Base-by-base conservation (phyloP, 1,140 invertebrate species). In the Brachionus paranguensis region DNA sequence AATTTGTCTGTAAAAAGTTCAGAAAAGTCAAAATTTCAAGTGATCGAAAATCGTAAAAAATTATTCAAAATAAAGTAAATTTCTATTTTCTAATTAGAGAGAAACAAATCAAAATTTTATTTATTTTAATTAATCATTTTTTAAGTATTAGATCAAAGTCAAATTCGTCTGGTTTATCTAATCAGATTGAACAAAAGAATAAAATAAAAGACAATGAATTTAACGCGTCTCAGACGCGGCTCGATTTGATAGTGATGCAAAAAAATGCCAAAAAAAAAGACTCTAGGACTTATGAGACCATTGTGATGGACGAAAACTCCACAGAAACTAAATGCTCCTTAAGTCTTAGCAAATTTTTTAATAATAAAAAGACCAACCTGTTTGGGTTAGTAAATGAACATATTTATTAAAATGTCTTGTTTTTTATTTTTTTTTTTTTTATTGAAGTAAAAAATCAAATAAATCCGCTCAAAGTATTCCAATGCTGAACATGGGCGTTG, bases 401-500 rank as follows among this genome's bases (percentile, higher is more conserved):
- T 41, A 8, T 74, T 17, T 17, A 27, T 33, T 33, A 20, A 45
- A 47, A 74, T 6, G 2, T 74, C 24, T 72, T 41, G 1, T 24
- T 43, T 74, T 74, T 17, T 14, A 70, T 70, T 70, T 37, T 43
- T 3, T 33, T 33, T 70, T 70, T 12, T 43, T 17, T 8, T 17
- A 8, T 17, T 50, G 27, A 50, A 76, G 45, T n/a, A 76, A 76
- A 45, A 85, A 85, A 55, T 43, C 41, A n/a, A 84, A 85, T 74
- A 85, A 84, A 53, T 78, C 29, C 17, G 81, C 12, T 86, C 84
- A 84, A 84, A 86, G 70, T 85, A 76, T 76, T 1, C 43, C 41
- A 53, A 76, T 76, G 72, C 12, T 76, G 45, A 76, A 76, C 20
- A 50, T 76, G 45, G 43, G 20, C 6, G 12, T 6, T 7, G 11